Conservation (phyloP, 2,797 vertebrate species). For the Artibeus lituratus region DNA sequence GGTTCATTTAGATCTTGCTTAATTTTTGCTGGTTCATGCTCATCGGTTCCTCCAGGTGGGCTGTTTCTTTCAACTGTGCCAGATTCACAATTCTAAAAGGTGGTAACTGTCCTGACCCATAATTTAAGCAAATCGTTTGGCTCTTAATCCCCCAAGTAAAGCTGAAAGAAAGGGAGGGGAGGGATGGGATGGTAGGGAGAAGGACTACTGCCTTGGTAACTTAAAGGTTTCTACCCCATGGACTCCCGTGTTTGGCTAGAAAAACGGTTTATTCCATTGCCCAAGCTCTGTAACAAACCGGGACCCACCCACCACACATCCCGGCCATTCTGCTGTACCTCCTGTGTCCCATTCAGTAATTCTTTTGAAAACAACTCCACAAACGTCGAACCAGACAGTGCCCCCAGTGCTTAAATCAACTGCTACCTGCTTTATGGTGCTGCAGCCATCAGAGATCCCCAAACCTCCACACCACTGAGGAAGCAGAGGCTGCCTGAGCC, state of each 20-base stretch:
- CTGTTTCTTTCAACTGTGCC: not conserved
- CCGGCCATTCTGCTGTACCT: not conserved
- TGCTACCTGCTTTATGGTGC: not conserved
- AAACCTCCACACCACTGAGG: not conserved
- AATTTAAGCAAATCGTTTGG: constrained; percentile 23
- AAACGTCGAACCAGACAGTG: not conserved
- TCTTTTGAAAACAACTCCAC: not conserved
- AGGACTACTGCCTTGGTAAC: not conserved
- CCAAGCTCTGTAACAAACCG: not conserved
- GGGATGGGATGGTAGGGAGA: too few species aligned
- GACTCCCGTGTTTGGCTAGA: not conserved
- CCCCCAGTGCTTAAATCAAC: not conserved
- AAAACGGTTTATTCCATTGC: not conserved
- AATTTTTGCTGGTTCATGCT: constrained; percentile 28
- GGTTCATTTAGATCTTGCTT: constrained; percentile 14
- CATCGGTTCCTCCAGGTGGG: not conserved
- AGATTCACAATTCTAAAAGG: constrained; percentile 3
- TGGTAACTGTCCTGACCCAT: not conserved
- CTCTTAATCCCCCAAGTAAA: constrained; percentile 5
- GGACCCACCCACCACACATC: not conserved
- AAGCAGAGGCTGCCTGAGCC: not conserved
- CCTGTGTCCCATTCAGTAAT: not conserved
- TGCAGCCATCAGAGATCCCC: not conserved
- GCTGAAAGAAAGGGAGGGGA: not conserved
- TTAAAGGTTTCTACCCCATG: not conserved